These are phyloP conservation scores for Hippocampus kuda DNA, from an alignment of 2,797 vertebrate genomes.

Conservation along the genomic window DNA sequence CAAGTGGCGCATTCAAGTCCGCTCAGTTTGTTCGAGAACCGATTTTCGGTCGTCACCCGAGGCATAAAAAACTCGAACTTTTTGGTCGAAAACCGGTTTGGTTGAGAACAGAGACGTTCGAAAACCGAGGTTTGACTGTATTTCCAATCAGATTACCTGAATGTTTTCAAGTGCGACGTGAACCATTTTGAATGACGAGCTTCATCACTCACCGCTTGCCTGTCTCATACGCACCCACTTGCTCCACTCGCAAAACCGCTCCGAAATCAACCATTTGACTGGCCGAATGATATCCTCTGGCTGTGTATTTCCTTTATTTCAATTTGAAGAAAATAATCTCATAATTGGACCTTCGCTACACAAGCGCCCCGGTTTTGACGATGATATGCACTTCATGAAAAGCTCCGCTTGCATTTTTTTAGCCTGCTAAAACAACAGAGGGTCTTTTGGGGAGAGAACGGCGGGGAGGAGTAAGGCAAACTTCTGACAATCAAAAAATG, in stretches of 20 bases:
- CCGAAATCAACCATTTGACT: neutral
- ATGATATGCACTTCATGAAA: neutral
- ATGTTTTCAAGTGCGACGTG: neutral
- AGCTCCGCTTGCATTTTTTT: slow-evolving; percentile 14
- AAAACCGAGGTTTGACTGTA: too few species aligned
- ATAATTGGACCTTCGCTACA: neutral
- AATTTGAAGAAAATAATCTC: neutral
- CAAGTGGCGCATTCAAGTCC: too few species aligned
- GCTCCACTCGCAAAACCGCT: neutral
- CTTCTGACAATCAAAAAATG: slow-evolving; percentile 28
- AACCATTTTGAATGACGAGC: neutral
- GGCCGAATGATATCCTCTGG: neutral
- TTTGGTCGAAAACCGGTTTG: too few species aligned
- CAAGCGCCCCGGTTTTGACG: neutral
- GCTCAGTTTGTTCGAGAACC: too few species aligned
- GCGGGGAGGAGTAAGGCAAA: slow-evolving; percentile 6
- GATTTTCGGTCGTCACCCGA: too few species aligned
- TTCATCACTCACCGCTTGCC: neutral
- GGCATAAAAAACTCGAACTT: too few species aligned
- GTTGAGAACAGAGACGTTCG: too few species aligned
- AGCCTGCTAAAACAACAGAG: slow-evolving; percentile 27
- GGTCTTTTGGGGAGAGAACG: slow-evolving; percentile 7
- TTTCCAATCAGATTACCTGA: neutral
- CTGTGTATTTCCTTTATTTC: neutral
- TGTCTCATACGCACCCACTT: neutral